These are phyloP conservation scores for Characodon lateralis DNA, from an alignment of 2,797 vertebrate species.

Conservation along the genomic window DNA sequence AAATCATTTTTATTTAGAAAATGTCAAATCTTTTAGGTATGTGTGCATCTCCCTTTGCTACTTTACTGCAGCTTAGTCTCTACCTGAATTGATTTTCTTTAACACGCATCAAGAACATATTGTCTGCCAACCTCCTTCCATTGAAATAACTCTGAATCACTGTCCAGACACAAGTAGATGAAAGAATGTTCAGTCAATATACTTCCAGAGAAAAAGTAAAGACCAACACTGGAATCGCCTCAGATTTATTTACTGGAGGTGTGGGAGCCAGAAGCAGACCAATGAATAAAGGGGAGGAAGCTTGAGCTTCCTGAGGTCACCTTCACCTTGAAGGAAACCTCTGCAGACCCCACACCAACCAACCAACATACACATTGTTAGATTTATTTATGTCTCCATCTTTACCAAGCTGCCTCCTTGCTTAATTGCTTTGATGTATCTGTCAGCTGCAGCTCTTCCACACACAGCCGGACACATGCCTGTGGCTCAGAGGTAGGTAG, in stretches of 20 bases:
- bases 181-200: neutral
- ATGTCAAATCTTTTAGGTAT: no score
- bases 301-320: conserved; percentile 39
- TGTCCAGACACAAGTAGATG: neutral
- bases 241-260: conserved; percentile 3
- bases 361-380: neutral
- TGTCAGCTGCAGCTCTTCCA: conserved; percentile 39
- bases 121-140: neutral
- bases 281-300: conserved; percentile 9
- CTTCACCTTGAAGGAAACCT: conserved; percentile 50
- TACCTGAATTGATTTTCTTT: neutral
- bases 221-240: neutral
- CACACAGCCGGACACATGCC: conserved; percentile 35
- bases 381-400: conserved; percentile 46
- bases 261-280: neutral
- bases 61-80: neutral
- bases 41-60: neutral
- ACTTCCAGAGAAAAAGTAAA: neutral
- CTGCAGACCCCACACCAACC: no score
- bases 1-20: neutral
- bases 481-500: conserved; percentile 10
- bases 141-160: conserved; percentile 1
- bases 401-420: conserved; percentile 24
- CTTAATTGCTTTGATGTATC: conserved; percentile 51
- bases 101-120: neutral